phyloP scores from a whole-genome alignment of 2,113 vertebrate genomes.

The Centrocercus urophasianus region DNA sequence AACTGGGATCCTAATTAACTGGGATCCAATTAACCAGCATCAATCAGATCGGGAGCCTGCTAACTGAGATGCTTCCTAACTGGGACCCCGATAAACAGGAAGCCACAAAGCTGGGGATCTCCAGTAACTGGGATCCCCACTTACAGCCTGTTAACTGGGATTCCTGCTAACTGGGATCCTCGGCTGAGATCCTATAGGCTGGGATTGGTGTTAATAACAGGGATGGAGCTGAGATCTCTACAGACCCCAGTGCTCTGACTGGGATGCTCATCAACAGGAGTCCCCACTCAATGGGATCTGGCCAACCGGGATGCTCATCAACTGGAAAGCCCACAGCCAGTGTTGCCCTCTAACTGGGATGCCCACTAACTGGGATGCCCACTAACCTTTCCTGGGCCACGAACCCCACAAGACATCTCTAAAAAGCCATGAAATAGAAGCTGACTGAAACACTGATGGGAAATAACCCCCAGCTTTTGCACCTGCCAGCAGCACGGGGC shows the following conservation, averaged over 20 bases:
- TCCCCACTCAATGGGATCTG: too few relatives aligned
- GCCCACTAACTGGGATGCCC: rapidly evolving
- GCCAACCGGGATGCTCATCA: not conserved
- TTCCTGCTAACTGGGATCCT: not conserved
- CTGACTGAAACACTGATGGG: too few relatives aligned
- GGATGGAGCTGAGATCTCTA: not conserved
- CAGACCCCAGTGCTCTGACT: not conserved
- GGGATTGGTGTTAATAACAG: not conserved
- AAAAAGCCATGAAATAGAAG: not conserved
- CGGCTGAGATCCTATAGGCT: rapidly evolving
- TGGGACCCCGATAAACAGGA: not conserved
- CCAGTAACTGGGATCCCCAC: too few relatives aligned
- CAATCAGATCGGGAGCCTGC: not conserved
- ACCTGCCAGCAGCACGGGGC: not conserved
- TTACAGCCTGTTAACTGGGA: not conserved
- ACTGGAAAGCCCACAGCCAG: not conserved
- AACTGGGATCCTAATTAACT: not conserved
- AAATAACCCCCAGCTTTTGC: not conserved
- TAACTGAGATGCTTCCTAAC: not conserved
- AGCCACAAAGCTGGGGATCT: not conserved
- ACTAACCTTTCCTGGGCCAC: rapidly evolving
- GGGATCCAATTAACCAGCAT: not conserved
- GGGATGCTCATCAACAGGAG: not conserved
- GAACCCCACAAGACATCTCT: not conserved
- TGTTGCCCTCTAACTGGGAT: too few relatives aligned